Conservation (phyloP, 2,888 invertebrate genomes). For the Parnassius apollo region DNA sequence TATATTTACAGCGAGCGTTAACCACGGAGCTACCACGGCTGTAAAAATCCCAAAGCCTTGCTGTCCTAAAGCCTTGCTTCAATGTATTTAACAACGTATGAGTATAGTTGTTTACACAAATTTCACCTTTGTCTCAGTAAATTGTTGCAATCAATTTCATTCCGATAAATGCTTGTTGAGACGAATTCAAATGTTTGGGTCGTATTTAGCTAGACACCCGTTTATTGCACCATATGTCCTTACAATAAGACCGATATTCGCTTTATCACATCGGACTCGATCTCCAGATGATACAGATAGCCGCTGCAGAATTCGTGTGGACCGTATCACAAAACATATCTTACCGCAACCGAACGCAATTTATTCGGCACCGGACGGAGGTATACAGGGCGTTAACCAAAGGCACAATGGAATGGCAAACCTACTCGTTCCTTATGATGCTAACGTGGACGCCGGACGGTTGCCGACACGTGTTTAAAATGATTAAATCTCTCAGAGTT, state of each 20-base stretch:
- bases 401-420: conserved; percentile 41
- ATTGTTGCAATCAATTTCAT: conserved; percentile 11
- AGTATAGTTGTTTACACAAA: too few relatives aligned
- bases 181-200: neutral
- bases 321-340: conserved; percentile 28
- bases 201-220: too few relatives aligned
- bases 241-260: conserved; percentile 4
- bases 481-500: conserved; percentile 6
- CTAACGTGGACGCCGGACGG: conserved; percentile 1
- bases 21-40: too few relatives aligned
- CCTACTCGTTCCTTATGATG: conserved; percentile 29
- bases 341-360: conserved; percentile 34
- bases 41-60: too few relatives aligned
- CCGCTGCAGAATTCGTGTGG: conserved; percentile 13
- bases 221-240: conserved; percentile 2
- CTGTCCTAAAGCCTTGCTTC: too few relatives aligned
- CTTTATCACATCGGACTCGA: neutral
- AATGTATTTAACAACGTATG: too few relatives aligned
- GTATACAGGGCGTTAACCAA: conserved; percentile 36
- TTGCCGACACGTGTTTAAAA: conserved; percentile 2
- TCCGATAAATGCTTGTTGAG: conserved; percentile 9
- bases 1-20: too few relatives aligned
- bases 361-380: conserved; percentile 38
- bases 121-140: too few relatives aligned
- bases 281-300: conserved; percentile 15